These are phyloP conservation scores for Drosophila fungiperda DNA, from an alignment of 2,888 invertebrate genomes.

Conservation along the genomic window DNA sequence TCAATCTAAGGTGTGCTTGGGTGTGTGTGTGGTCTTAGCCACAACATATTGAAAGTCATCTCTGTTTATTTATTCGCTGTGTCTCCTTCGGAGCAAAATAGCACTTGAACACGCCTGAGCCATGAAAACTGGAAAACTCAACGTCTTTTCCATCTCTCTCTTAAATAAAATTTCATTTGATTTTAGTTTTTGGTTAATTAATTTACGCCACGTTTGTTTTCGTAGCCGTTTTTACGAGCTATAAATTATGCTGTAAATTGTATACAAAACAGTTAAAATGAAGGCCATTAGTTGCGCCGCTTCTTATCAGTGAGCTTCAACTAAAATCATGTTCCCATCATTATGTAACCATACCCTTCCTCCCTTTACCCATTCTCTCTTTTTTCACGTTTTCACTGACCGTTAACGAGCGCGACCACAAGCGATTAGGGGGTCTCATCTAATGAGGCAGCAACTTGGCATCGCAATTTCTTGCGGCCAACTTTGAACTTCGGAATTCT, in stretches of 20 bases:
- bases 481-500: slow-evolving; percentile 63
- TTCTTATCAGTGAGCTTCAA: slow-evolving; percentile 50
- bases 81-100: slow-evolving; percentile 1
- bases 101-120: slow-evolving; percentile 38
- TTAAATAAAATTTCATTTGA: slow-evolving; percentile 35
- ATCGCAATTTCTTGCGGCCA: slow-evolving; percentile 67
- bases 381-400: not conserved
- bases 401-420: slow-evolving; percentile 53
- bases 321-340: slow-evolving; percentile 70
- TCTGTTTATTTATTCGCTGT: slow-evolving; percentile 45
- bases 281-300: slow-evolving; percentile 48
- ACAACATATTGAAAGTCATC: slow-evolving; percentile 63
- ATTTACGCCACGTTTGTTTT: slow-evolving; percentile 60
- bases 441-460: slow-evolving; percentile 61
- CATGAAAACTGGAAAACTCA: slow-evolving; percentile 15
- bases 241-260: slow-evolving; percentile 56
- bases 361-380: not conserved
- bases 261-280: slow-evolving; percentile 39
- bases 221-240: slow-evolving; percentile 60
- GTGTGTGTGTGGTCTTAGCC: slow-evolving; percentile 38
- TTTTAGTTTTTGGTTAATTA: slow-evolving; percentile 50
- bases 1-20: slow-evolving; percentile 38
- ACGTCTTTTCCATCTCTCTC: slow-evolving; percentile 1
- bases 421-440: slow-evolving; percentile 33
- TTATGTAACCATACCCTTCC: slow-evolving; percentile 52